Conservation (phyloP, 2,113 vertebrate species). For the Podarcis raffonei region DNA sequence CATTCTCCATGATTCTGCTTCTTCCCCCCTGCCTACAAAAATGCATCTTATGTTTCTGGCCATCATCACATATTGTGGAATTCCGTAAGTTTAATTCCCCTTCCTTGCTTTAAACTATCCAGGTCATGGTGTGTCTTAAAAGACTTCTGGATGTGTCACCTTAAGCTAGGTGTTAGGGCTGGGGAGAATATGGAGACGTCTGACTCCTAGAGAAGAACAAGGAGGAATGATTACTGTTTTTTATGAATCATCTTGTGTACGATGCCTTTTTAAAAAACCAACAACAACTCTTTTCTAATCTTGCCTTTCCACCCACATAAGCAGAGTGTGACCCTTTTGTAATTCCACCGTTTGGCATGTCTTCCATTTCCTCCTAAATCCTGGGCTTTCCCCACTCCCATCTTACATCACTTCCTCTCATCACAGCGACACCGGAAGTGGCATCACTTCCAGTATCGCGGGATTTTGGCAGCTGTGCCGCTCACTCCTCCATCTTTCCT, state of each 20-base stretch:
- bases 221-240: not conserved
- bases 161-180: too few relatives aligned
- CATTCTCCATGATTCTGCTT: not conserved
- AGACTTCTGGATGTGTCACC: not conserved
- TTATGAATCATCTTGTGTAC: not conserved
- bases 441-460: constrained; percentile 36
- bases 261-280: not conserved
- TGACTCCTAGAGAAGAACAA: not conserved
- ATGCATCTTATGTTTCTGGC: not conserved
- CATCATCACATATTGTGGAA: not conserved
- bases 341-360: not conserved
- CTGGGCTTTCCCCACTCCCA: not conserved
- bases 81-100: not conserved
- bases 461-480: constrained; percentile 18
- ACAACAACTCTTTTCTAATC: not conserved
- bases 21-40: not conserved
- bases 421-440: constrained; percentile 41
- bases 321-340: not conserved
- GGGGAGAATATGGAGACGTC: not conserved
- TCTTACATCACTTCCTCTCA: constrained; percentile 33
- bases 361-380: constrained; percentile 2
- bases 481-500: constrained; percentile 37
- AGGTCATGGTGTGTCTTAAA: not conserved
- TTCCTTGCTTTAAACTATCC: not conserved
- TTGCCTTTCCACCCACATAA: not conserved